phyloP scores from a whole-genome alignment of 1,140 invertebrate genomes.

The Bombus vancouverensis region DNA sequence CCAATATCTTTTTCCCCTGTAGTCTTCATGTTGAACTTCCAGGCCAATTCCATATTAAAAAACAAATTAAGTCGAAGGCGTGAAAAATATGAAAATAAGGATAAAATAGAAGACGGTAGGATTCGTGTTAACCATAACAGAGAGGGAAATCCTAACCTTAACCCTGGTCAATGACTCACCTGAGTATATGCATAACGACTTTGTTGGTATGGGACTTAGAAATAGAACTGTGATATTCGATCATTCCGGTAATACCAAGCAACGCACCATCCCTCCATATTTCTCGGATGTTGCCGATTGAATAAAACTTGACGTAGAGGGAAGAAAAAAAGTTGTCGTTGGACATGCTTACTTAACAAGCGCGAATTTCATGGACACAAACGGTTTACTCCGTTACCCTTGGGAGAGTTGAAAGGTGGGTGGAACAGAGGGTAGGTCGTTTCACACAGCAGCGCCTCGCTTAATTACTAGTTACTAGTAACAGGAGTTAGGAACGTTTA shows the following conservation, averaged over 20 bases:
- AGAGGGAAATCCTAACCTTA: too few relatives aligned
- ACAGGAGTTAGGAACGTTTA: constrained; percentile 76
- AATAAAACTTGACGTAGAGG: constrained; percentile 8
- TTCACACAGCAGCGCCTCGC: constrained; percentile 76
- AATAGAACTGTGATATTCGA: background rate
- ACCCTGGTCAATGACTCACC: background rate
- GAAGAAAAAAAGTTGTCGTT: constrained; percentile 10
- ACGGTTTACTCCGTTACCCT: constrained; percentile 59
- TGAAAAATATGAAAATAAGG: too few relatives aligned
- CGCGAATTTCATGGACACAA: constrained; percentile 56
- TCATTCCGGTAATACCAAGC: background rate
- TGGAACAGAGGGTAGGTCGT: constrained; percentile 63
- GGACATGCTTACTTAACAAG: constrained; percentile 40
- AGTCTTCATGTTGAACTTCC: too few relatives aligned
- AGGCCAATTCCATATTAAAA: too few relatives aligned
- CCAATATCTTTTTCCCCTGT: too few relatives aligned
- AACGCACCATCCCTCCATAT: background rate
- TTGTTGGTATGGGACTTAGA: too few relatives aligned
- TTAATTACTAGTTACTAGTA: constrained; percentile 79
- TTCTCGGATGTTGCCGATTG: background rate
- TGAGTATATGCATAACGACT: background rate
- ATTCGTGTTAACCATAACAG: too few relatives aligned
- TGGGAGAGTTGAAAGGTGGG: constrained; percentile 54
- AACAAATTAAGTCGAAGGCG: too few relatives aligned
- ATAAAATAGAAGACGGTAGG: too few relatives aligned